Conservation (phyloP, 2,888 invertebrate genomes). For the Melanostoma mellinum region DNA sequence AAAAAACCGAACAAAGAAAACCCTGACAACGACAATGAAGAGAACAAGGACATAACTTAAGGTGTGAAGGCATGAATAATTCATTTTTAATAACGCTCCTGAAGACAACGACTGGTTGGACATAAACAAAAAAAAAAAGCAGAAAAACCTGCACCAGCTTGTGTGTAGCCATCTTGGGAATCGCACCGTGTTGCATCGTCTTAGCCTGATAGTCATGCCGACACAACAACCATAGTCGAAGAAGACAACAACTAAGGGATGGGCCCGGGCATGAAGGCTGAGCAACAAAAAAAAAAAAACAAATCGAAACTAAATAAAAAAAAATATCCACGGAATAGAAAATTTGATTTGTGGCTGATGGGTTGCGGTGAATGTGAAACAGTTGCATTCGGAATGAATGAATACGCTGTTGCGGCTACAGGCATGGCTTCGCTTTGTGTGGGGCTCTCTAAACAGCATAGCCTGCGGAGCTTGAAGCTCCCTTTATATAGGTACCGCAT, state of each 20-base stretch:
- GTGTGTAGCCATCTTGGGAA: conserved; percentile 48
- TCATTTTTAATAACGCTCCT: conserved; percentile 71
- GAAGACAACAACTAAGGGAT: conserved; percentile 27
- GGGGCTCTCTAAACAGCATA: conserved; percentile 32
- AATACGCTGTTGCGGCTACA: conserved; percentile 21
- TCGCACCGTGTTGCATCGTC: conserved; percentile 40
- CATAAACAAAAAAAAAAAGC: conserved; percentile 13
- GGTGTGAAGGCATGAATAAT: conserved; percentile 76
- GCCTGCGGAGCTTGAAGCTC: conserved; percentile 1
- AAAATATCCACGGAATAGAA: conserved; percentile 41
- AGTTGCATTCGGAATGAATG: conserved; percentile 53
- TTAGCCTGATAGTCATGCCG: conserved; percentile 58
- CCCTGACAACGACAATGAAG: conserved; percentile 73
- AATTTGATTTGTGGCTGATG: conserved; percentile 70
- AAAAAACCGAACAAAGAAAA: conserved; percentile 25
- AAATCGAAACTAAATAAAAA: too few relatives aligned
- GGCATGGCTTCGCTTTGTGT: conserved; percentile 23
- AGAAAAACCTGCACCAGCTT: conserved; percentile 7
- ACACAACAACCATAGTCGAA: neutral
- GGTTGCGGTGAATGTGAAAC: conserved; percentile 66
- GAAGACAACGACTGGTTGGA: conserved; percentile 51
- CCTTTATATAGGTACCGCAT: conserved; percentile 14
- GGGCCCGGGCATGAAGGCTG: conserved; percentile 33
- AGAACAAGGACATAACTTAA: conserved; percentile 77
- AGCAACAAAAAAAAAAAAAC: conserved; percentile 14